phyloP scores from a whole-genome alignment of 2,797 vertebrate genomes.

The Dendrocincla fuliginosa region DNA sequence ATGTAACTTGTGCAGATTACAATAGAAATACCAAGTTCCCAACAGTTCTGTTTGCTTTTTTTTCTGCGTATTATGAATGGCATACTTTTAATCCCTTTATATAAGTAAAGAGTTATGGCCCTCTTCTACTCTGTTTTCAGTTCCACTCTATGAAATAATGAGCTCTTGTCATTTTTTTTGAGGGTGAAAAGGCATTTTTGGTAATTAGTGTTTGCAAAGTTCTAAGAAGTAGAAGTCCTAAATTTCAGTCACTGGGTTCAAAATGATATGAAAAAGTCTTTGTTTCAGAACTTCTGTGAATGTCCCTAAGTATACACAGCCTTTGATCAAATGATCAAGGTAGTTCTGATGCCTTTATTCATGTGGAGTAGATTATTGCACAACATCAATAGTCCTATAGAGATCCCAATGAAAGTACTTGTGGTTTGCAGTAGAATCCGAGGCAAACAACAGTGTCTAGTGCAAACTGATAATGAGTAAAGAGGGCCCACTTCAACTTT shows the following conservation, averaged over 20 bases:
- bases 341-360: not conserved
- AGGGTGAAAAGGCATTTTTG: not conserved
- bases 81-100: not conserved
- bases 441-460: not conserved
- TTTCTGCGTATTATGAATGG: not conserved
- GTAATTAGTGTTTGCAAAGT: not conserved
- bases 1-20: not conserved
- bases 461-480: not conserved
- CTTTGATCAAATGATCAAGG: slow-evolving; percentile 1
- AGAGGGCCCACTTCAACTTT: not conserved
- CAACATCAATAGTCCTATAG: not conserved
- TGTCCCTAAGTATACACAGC: not conserved
- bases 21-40: not conserved
- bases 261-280: not conserved
- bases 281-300: not conserved
- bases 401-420: not conserved
- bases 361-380: not conserved
- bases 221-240: not conserved
- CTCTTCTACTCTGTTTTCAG: not conserved
- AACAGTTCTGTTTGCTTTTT: not conserved
- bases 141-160: not conserved
- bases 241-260: not conserved
- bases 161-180: not conserved
- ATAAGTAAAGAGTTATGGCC: not conserved
- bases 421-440: not conserved